phyloP scores from a whole-genome alignment of 1,140 invertebrate species.

The Drosophila bifasciata region DNA sequence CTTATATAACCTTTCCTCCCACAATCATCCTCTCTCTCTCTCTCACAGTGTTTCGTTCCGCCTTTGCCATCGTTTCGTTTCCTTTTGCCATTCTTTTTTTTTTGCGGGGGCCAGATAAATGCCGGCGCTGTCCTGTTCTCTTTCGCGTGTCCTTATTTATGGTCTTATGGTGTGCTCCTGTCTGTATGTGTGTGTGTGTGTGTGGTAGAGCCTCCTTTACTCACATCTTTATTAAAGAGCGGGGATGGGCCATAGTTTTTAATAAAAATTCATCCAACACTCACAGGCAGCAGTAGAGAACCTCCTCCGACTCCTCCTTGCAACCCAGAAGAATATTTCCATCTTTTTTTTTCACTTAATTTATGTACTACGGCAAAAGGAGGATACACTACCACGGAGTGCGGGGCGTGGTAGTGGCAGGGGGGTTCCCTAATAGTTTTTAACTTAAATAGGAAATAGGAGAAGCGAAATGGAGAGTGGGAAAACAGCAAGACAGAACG shows the following conservation, averaged over 20 bases:
- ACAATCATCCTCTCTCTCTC: neutral
- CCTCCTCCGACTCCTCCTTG: neutral
- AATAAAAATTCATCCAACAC: constrained; percentile 64
- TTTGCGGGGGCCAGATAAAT: constrained; percentile 43
- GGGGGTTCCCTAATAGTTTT: constrained; percentile 74
- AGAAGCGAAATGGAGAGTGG: neutral
- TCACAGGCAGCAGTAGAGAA: too few relatives aligned
- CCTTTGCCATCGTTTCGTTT: constrained; percentile 1
- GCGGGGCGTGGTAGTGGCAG: constrained; percentile 9
- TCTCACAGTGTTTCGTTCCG: constrained; percentile 31
- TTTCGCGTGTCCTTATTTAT: constrained; percentile 71
- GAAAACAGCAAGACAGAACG: neutral
- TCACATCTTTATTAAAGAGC: constrained; percentile 70
- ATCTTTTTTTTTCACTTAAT: constrained; percentile 50
- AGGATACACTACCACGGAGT: too few relatives aligned
- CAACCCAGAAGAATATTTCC: constrained; percentile 1
- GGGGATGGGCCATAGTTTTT: constrained; percentile 72
- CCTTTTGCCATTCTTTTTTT: constrained; percentile 8
- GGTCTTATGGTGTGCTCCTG: constrained; percentile 37
- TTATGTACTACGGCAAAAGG: constrained; percentile 61
- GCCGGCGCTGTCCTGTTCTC: constrained; percentile 12
- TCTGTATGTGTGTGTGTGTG: constrained; percentile 3
- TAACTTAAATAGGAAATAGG: constrained; percentile 64
- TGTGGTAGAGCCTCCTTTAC: neutral
- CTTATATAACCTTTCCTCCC: constrained; percentile 28